Conservation (phyloP, 2,113 vertebrate genomes). For the Lipophrys pholis region DNA sequence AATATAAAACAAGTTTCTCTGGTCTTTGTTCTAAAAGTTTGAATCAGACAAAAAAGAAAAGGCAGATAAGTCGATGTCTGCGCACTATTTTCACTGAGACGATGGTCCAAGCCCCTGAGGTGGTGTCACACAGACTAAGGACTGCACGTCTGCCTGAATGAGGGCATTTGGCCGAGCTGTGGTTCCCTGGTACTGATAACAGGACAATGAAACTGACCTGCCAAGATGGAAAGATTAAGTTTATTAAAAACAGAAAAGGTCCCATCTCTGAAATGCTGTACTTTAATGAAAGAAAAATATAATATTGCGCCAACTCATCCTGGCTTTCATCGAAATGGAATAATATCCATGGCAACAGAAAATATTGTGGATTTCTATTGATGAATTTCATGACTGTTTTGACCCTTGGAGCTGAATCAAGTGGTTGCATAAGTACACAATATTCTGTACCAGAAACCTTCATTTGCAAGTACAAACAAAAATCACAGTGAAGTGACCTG, state of each 20-base stretch:
- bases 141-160: constrained; percentile 4
- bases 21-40: background rate
- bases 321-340: constrained; percentile 19
- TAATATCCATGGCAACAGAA: constrained; percentile 23
- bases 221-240: constrained; percentile 36
- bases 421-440: too few relatives aligned
- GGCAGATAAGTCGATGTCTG: background rate
- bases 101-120: constrained; percentile 16
- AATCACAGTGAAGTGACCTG: too few relatives aligned
- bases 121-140: constrained; percentile 4
- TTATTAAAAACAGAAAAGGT: background rate
- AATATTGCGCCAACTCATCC: background rate
- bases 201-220: background rate
- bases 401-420: background rate
- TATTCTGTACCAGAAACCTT: too few relatives aligned
- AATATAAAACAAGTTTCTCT: background rate
- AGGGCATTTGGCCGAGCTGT: constrained; percentile 3
- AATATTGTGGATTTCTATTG: background rate
- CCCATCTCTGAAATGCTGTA: background rate
- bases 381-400: background rate
- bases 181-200: background rate
- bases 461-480: too few relatives aligned
- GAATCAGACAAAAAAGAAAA: background rate
- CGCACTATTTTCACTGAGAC: background rate
- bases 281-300: constrained; percentile 23